A percentile compares a stretch with the other conserved stretches of the same genome.
These are phyloP conservation scores for Aquatica leii DNA, from an alignment of 2,888 invertebrate species.

Conservation along the genomic window DNA sequence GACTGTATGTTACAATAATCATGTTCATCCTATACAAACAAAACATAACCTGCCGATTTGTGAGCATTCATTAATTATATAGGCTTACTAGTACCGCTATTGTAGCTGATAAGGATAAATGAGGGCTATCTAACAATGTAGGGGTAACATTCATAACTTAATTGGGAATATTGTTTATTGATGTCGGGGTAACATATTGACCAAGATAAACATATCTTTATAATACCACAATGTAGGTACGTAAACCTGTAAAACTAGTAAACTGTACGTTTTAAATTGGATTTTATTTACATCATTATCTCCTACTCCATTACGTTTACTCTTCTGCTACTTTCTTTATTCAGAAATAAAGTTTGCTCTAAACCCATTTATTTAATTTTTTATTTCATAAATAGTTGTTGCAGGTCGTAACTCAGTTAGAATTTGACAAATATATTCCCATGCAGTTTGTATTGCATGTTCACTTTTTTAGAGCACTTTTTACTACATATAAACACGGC, in stretches of 20 bases:
- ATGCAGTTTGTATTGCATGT: background rate
- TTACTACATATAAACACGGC: background rate
- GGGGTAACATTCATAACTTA: background rate
- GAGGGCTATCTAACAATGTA: background rate
- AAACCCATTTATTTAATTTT: no score
- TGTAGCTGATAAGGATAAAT: no score
- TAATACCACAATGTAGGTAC: background rate
- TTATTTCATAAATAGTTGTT: background rate
- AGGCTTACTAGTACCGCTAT: no score
- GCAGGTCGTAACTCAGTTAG: background rate
- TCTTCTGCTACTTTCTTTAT: no score
- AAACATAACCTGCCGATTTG: no score
- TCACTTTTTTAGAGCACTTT: background rate
- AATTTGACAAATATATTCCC: background rate
- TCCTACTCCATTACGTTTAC: background rate
- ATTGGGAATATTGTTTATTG: no score
- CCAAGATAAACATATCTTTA: no score
- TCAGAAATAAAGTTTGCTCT: background rate
- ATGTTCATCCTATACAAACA: background rate
- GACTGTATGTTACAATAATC: background rate
- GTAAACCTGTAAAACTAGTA: background rate
- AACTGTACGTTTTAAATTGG: background rate
- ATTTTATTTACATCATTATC: no score
- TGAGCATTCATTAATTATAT: no score
- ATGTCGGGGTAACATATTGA: no score